Base-by-base conservation (phyloP, 1,140 invertebrate species). In the Rhyacophila brunnea region DNA sequence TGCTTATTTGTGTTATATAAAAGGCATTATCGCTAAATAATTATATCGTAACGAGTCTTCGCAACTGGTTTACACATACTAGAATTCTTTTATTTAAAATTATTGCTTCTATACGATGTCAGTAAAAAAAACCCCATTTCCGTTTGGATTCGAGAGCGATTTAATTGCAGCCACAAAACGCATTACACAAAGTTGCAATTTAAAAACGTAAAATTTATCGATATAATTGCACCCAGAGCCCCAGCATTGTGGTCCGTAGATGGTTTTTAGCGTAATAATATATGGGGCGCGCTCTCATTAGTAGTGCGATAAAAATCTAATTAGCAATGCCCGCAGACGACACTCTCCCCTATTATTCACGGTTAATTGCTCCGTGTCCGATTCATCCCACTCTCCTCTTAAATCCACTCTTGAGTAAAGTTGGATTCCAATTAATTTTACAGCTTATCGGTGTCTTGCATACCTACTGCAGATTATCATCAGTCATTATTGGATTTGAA, bases 261-360 rank as follows among this genome's bases (percentile, higher is more conserved):
- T 28, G 4, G 23, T 9, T 28, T 28, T 28, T 9, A 28, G 4
- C 9, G 23, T 28, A 28, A 28, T 28, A n/a, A 28, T 28, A 28
- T 28, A 19, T 20, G 23, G 6, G 28, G 11, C 34, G 34, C 47
- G 14, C 45, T 58, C 56, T 58, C 38, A 58, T 58, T 58, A 58
- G 13, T 23, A 48, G n/a, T 11, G 23, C 38, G 53, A 62, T 58
- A 62, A 58, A 62, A 58, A 53, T 52, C 48, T 50, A 62, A 62
- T 58, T 58, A 58, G 35, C 28, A 38, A 14, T 15, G 34, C 15
- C 18, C 32, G 13, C 50, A 50, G 48, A 47, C 28, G 48, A 46
- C 40, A 58, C 32, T 51, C 36, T 0, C 34, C 18, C 14, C 46
- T 20, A 43, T 58, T 50, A 58, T 50, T 49, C 28, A 43, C 58